These are phyloP conservation scores for Apodemia hepburni DNA, from an alignment of 2,888 invertebrate species.

Conservation along the genomic window DNA sequence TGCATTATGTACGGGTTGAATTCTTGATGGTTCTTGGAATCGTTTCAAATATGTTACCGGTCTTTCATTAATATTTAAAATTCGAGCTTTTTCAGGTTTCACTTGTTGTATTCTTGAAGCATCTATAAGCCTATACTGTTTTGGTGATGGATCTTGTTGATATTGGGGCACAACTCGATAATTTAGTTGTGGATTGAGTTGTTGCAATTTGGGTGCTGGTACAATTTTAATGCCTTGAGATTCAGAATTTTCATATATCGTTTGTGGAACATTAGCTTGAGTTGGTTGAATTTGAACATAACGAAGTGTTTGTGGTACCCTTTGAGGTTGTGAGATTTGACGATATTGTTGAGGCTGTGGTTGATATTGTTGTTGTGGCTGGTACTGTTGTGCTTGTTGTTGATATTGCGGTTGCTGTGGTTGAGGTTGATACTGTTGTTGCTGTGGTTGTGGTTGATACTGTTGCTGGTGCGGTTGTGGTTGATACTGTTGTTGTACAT, in stretches of 20 bases:
- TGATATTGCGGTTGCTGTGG: slow-evolving; percentile 40
- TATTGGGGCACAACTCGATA: slow-evolving; percentile 61
- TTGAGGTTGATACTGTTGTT: slow-evolving; percentile 40
- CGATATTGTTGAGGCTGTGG: slow-evolving; percentile 46
- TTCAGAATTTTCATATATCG: slow-evolving; percentile 61
- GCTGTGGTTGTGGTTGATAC: slow-evolving; percentile 38
- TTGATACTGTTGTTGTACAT: slow-evolving; percentile 53
- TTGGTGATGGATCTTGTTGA: slow-evolving; percentile 60
- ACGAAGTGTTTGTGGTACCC: slow-evolving; percentile 52
- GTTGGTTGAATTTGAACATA: slow-evolving; percentile 51
- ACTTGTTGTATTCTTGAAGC: slow-evolving; percentile 46
- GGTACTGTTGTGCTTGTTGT: no score
- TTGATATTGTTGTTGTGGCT: slow-evolving; percentile 39
- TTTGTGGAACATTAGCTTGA: slow-evolving; percentile 45
- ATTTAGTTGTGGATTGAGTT: slow-evolving; percentile 44
- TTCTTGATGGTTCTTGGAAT: slow-evolving; percentile 57
- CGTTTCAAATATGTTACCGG: slow-evolving; percentile 66
- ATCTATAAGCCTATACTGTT: slow-evolving; percentile 64
- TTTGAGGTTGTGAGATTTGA: slow-evolving; percentile 47
- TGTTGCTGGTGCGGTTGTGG: slow-evolving; percentile 36
- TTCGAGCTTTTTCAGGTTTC: slow-evolving; percentile 56
- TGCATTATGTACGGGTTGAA: slow-evolving; percentile 53
- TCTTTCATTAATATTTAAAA: slow-evolving; percentile 54
- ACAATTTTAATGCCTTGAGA: slow-evolving; percentile 68
- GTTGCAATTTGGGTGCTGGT: slow-evolving; percentile 63